phyloP scores from a whole-genome alignment of 2,888 invertebrate species.

The Spodoptera littoralis region DNA sequence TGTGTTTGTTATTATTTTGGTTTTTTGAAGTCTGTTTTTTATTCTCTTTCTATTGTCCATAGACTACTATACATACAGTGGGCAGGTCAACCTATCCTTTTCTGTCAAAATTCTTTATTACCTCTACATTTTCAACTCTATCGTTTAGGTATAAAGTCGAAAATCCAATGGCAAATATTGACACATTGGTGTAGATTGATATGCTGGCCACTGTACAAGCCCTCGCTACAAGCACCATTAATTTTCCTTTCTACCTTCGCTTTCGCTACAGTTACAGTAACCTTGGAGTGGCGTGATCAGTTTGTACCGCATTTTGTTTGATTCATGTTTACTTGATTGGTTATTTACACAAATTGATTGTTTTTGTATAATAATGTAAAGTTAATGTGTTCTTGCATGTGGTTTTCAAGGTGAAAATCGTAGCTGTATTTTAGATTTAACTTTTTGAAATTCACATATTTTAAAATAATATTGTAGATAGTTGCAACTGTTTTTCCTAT shows the following conservation, averaged over 20 bases:
- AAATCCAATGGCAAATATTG: no score
- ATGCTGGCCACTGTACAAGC: neutral
- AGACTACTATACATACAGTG: neutral
- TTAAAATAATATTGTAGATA: no score
- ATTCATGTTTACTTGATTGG: constrained; percentile 12
- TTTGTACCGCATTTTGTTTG: constrained; percentile 14
- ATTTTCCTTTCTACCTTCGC: constrained; percentile 72
- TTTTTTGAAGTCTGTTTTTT: no score
- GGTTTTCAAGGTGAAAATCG: constrained; percentile 12
- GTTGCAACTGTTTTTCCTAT: no score
- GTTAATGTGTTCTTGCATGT: constrained; percentile 26
- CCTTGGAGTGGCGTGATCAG: constrained; percentile 66
- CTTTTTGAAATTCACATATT: no score
- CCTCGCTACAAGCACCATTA: constrained; percentile 42
- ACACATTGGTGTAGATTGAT: no score
- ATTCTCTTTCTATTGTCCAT: neutral
- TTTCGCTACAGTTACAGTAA: constrained; percentile 60
- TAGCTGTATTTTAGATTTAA: no score
- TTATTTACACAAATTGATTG: constrained; percentile 13
- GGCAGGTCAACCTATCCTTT: no score
- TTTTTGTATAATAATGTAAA: constrained; percentile 12
- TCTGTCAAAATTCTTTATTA: no score
- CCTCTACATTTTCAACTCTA: no score
- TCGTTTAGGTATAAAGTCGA: no score
- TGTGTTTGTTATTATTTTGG: no score